Evolutionary conservation across 2,888 invertebrate species (phyloP).

Genomic region (Sicus ferrugineus): DNA sequence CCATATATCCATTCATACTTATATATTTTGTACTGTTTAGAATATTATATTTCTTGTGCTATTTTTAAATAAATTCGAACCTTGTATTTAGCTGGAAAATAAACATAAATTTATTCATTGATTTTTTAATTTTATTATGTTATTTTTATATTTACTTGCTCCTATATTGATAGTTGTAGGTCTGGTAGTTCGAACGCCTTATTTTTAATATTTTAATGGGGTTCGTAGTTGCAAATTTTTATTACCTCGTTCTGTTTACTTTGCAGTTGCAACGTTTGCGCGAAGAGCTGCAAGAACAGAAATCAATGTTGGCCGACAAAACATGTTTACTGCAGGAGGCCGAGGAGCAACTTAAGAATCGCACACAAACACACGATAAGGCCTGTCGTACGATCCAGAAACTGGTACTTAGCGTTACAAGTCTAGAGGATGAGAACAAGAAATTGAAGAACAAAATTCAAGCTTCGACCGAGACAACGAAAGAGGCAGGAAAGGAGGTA

Average conservation of each 20-base stretch:
- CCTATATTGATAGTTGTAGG: neutral
- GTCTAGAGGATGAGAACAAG: constrained; percentile 55
- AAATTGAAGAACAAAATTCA: constrained; percentile 48
- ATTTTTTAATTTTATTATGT: neutral
- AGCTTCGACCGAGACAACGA: constrained; percentile 36
- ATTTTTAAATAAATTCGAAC: constrained; percentile 8
- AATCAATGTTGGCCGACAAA: constrained; percentile 57
- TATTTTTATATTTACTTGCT: too few relatives aligned
- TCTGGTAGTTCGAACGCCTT: neutral
- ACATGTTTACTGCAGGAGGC: constrained; percentile 57
- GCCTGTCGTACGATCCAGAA: constrained; percentile 60
- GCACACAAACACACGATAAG: constrained; percentile 56
- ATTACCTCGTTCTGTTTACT: neutral
- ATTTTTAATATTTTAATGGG: neutral
- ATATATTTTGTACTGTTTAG: neutral
- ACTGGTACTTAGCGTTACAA: constrained; percentile 54
- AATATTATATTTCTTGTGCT: neutral
- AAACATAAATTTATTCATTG: neutral
- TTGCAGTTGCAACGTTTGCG: constrained; percentile 46
- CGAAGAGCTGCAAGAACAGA: constrained; percentile 51
- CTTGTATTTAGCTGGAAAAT: constrained; percentile 12
- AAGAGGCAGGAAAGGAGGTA: constrained; percentile 47
- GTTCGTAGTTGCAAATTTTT: neutral
- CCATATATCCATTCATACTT: constrained; percentile 4
- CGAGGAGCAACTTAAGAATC: constrained; percentile 54